Percentiles rank a stretch among this genome's conserved stretches.
These are phyloP conservation scores for Centruroides vittatus DNA, from an alignment of 1,140 invertebrate genomes.

Conservation along the genomic window DNA sequence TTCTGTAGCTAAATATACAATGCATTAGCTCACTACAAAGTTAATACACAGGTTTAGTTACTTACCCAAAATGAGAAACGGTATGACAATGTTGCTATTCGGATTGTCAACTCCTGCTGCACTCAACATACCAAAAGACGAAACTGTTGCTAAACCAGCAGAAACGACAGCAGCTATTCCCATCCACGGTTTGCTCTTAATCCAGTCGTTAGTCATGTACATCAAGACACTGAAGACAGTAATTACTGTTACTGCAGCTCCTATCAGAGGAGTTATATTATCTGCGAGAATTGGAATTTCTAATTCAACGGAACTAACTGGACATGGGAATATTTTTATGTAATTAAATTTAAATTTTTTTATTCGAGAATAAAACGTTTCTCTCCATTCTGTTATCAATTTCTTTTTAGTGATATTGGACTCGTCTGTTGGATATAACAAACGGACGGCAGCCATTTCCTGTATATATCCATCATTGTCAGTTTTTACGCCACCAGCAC, in stretches of 20 bases:
- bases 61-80: slow-evolving; percentile 88
- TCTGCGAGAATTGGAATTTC: slow-evolving; percentile 73
- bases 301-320: slow-evolving; percentile 66
- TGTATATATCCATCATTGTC: slow-evolving; percentile 52
- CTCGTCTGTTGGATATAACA: slow-evolving; percentile 70
- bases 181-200: slow-evolving; percentile 74
- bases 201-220: slow-evolving; percentile 66
- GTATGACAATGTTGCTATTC: slow-evolving; percentile 84
- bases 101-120: slow-evolving; percentile 83
- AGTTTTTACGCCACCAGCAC: slow-evolving; percentile 61
- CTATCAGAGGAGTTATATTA: slow-evolving; percentile 72
- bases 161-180: slow-evolving; percentile 79
- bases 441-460: slow-evolving; percentile 60
- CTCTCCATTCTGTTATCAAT: slow-evolving; percentile 58
- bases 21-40: no score
- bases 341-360: slow-evolving; percentile 64
- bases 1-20: slow-evolving; percentile 56
- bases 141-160: slow-evolving; percentile 69
- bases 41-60: slow-evolving; percentile 15
- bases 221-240: slow-evolving; percentile 46
- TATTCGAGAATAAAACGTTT: slow-evolving; percentile 54
- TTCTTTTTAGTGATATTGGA: slow-evolving; percentile 58
- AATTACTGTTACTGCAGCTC: slow-evolving; percentile 57
- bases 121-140: slow-evolving; percentile 77
- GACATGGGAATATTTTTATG: slow-evolving; percentile 64